A percentile compares a stretch with the other conserved stretches of the same genome.
Evolutionary conservation across 2,797 vertebrate genomes (phyloP).

Genomic region (Serranus cabrilla): DNA sequence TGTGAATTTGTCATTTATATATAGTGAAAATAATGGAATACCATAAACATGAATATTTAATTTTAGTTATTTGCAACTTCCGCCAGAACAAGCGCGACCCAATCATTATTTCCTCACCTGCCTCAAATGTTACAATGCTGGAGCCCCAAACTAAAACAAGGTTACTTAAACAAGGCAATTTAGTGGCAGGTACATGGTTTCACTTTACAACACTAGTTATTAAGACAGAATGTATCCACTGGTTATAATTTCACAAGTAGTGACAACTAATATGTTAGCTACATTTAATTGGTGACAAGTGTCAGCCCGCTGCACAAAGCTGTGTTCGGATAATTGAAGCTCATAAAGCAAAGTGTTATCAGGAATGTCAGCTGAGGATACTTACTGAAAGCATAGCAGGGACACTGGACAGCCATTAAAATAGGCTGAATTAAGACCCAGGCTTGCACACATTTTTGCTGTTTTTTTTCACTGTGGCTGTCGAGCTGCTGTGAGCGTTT

Average conservation of each 20-base stretch:
- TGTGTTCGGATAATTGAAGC: constrained; percentile 36
- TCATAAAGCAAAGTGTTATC: constrained; percentile 17
- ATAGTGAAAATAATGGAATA: background rate
- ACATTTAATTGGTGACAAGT: constrained; percentile 46
- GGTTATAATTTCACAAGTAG: constrained; percentile 13
- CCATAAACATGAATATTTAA: background rate
- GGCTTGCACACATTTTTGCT: background rate
- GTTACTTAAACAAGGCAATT: background rate
- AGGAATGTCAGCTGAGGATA: constrained; percentile 31
- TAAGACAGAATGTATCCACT: constrained; percentile 23
- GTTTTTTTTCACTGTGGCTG: background rate
- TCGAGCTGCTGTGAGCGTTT: background rate
- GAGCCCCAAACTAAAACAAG: background rate
- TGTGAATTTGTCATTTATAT: background rate
- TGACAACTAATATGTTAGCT: constrained; percentile 36
- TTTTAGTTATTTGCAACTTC: background rate
- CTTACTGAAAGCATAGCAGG: constrained; percentile 1
- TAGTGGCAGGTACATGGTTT: background rate
- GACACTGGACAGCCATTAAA: constrained; percentile 30
- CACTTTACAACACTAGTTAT: background rate
- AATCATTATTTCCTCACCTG: background rate
- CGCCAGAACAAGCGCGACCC: background rate
- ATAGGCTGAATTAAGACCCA: background rate
- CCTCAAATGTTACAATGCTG: background rate
- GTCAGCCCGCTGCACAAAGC: constrained; percentile 32